A percentile compares a stretch with the other conserved stretches of the same genome.
These are phyloP conservation scores for Scomber colias DNA, from an alignment of 2,113 vertebrate species.

Conservation along the genomic window DNA sequence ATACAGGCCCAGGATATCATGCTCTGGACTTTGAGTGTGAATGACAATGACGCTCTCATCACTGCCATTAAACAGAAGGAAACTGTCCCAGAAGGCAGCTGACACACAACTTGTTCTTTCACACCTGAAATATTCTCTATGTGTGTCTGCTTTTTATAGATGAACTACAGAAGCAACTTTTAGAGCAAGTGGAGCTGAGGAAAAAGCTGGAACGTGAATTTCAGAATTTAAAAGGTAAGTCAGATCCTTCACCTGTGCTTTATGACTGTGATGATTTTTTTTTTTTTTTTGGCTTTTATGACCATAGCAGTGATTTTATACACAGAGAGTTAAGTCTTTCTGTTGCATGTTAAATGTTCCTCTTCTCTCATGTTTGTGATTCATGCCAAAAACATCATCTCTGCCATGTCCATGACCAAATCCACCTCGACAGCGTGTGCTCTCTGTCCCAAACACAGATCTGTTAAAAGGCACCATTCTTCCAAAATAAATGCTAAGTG, in stretches of 20 bases:
- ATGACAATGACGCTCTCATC: conserved; percentile 22
- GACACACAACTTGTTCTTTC: conserved; percentile 2
- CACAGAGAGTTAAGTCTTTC: not conserved
- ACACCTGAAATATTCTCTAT: conserved; percentile 30
- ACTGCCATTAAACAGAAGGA: conserved; percentile 61
- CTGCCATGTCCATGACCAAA: conserved; percentile 8
- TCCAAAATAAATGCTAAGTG: conserved; percentile 25
- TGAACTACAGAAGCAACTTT: conserved; percentile 94
- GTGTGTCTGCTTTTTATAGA: conserved; percentile 81
- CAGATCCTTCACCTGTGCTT: conserved; percentile 15
- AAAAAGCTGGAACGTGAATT: conserved; percentile 98
- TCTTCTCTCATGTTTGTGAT: not conserved
- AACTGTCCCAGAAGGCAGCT: conserved; percentile 27
- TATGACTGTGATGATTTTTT: not conserved
- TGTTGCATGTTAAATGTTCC: conserved; percentile 26
- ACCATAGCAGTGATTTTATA: not conserved
- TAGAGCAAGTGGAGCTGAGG: conserved; percentile 96
- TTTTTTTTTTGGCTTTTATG: not conserved
- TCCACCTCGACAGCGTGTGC: conserved; percentile 7
- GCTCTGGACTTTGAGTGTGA: conserved; percentile 47
- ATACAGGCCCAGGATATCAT: conserved; percentile 39
- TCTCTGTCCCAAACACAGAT: not conserved
- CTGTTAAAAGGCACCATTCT: conserved; percentile 19
- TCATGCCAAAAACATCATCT: conserved; percentile 13
- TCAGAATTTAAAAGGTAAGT: conserved; percentile 95